Conservation (phyloP, 1,140 invertebrate species). For the Caligus rogercresseyi region DNA sequence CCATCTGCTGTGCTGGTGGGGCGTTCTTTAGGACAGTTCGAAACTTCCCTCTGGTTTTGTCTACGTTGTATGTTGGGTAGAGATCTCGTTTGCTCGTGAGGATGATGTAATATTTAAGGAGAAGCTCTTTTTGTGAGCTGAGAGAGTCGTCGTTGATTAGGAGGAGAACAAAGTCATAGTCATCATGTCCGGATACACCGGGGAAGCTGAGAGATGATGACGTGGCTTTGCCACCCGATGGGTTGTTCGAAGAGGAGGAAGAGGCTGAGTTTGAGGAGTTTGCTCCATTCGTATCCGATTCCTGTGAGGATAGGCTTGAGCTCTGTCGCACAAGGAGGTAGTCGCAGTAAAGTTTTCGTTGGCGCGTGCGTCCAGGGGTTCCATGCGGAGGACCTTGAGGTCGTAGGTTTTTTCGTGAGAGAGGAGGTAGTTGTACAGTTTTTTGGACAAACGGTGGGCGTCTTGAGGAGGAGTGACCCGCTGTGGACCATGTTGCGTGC, state of each 20-base stretch:
- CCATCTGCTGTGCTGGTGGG: conserved; percentile 14
- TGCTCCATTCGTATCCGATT: conserved; percentile 5
- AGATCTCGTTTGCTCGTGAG: conserved; percentile 47
- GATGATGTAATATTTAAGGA: conserved; percentile 52
- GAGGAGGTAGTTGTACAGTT: conserved; percentile 52
- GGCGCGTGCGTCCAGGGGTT: conserved; percentile 27
- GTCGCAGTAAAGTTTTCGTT: conserved; percentile 3
- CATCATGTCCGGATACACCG: conserved; percentile 24
- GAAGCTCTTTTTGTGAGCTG: conserved; percentile 30
- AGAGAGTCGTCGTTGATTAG: conserved; percentile 28
- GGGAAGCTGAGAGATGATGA: background rate
- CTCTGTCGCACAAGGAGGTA: conserved; percentile 19
- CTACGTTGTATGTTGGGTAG: conserved; percentile 46
- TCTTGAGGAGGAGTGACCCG: conserved; percentile 38
- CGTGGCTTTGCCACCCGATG: no score
- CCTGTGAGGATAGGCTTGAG: conserved; percentile 6
- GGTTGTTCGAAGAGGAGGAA: conserved; percentile 1
- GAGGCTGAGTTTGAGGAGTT: conserved; percentile 11
- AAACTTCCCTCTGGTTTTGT: conserved; percentile 44
- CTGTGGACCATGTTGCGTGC: conserved; percentile 55
- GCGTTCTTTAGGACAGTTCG: conserved; percentile 36
- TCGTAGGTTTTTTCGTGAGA: conserved; percentile 47
- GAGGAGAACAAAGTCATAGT: conserved; percentile 26
- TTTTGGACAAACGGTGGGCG: conserved; percentile 44
- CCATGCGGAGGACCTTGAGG: conserved; percentile 50